phyloP scores from a whole-genome alignment of 2,797 vertebrate genomes.

The Crenuchus spilurus region DNA sequence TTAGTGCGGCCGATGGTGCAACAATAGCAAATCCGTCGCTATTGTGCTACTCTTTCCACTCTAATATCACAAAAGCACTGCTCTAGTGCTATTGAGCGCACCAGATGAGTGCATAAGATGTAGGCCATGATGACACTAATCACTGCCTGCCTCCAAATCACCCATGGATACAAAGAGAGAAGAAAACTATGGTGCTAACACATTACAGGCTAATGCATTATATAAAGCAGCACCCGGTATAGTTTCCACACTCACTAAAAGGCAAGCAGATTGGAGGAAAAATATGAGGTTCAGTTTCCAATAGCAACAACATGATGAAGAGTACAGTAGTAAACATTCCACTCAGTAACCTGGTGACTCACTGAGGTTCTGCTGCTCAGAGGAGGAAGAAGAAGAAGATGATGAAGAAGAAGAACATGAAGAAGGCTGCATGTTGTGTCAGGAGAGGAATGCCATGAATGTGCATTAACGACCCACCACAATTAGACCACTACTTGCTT shows the following conservation, averaged over 20 bases:
- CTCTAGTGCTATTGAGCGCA: not conserved
- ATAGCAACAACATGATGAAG: slow-evolving; percentile 41
- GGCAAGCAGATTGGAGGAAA: slow-evolving; percentile 1
- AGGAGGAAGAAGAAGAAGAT: not conserved
- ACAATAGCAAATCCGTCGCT: not conserved
- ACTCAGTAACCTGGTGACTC: slow-evolving; percentile 22
- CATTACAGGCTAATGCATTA: slow-evolving; percentile 13
- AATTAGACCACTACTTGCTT: not conserved
- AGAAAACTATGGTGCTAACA: not conserved
- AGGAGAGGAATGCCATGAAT: not conserved
- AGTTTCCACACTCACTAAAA: not conserved
- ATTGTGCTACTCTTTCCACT: not conserved
- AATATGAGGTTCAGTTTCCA: slow-evolving; percentile 39
- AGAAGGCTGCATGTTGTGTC: not conserved
- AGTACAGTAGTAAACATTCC: slow-evolving; percentile 21
- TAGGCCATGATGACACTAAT: slow-evolving; percentile 1
- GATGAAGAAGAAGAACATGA: not conserved
- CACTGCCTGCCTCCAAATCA: not conserved
- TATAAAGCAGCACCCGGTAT: not conserved
- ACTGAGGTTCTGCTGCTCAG: slow-evolving; percentile 3
- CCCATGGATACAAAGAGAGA: not conserved
- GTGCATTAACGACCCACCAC: too few species aligned
- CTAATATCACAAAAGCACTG: not conserved
- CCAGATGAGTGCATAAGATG: not conserved
- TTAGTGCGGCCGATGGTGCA: not conserved